Evolutionary conservation across 2,113 vertebrate species (phyloP), one percentile per base, ranked within the genome.

Genomic region (Salvator merianae): DNA sequence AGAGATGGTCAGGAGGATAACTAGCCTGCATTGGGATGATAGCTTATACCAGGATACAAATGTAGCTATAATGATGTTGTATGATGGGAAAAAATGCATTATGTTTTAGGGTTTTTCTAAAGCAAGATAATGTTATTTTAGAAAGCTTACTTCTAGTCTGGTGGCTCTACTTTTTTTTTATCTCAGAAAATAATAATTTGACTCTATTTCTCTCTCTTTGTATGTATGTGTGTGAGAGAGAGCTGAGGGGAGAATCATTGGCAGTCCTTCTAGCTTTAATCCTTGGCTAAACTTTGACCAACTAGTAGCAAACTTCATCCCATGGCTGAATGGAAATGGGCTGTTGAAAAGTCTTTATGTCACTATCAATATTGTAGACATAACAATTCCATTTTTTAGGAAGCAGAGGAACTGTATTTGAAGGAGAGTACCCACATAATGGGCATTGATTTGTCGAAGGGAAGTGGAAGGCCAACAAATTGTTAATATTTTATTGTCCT

Each of bases 351-450:
- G 71, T 9, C 38, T 50, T 24, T 14, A 1, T 12, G n/a, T 79
- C 78, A 69, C 13, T 3, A 79, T 77, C 32, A 82, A 70, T 79
- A 53, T 40, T 85, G 78, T 86, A 79, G 30, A 16, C 32, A 20
- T 3, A 1, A 84, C 7, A 50, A 24, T 10, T 12, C 3, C 4
- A 7, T 0, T 83, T 87, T 85, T 36, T 70, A 20, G 53, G 72
- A 28, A 84, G 71, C 38, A 76, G 62, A 86, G 28, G 43, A 26
- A 36, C 70, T n/a, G 18, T 2, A 69, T 3, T 73, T 84, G 78
- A 59, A 38, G 62, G 84, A 78, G 3, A 2, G 83, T 40, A 28
- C n/a, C 72, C 26, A 70, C 7, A 28, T 30, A 71, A 43, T 43
- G n/a, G 22, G 5, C 55, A 9, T 5, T 8, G 32, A 72, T 79